Conservation (phyloP, 2,888 invertebrate species). For the Rhagium mordax region DNA sequence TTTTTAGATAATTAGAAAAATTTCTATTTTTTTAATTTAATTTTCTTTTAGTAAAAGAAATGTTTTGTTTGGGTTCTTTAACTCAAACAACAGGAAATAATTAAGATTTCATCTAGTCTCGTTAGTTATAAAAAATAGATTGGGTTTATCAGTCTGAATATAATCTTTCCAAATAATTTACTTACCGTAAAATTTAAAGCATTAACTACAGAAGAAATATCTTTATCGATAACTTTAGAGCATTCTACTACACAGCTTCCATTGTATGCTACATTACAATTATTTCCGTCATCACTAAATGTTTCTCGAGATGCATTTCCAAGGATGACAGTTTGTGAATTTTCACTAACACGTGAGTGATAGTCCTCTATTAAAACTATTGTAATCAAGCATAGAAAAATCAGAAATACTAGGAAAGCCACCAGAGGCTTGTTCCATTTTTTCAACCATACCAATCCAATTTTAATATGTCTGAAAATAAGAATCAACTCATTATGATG, state of each 20-base stretch:
- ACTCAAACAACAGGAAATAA: no score
- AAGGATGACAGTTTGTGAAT: no score
- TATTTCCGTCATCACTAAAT: background rate
- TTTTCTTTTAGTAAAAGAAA: no score
- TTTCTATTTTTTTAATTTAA: no score
- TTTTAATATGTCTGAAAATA: conserved; percentile 13
- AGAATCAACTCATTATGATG: background rate
- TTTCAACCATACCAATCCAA: background rate
- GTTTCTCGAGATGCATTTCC: background rate
- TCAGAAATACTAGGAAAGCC: background rate
- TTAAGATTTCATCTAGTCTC: no score
- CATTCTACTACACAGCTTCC: background rate
- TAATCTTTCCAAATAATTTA: background rate
- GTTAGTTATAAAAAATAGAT: no score
- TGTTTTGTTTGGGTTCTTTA: no score
- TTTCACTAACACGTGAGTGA: no score
- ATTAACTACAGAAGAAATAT: conserved; percentile 1
- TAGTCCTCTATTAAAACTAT: conserved; percentile 5
- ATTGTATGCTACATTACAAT: background rate
- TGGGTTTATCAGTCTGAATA: no score
- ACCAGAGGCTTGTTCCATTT: conserved; percentile 8
- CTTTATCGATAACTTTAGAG: background rate
- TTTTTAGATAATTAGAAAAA: no score
- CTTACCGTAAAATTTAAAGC: background rate
- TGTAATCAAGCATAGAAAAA: background rate